These are phyloP conservation scores for Cyprinella venusta DNA, from an alignment of 2,797 vertebrate genomes.

Conservation along the genomic window DNA sequence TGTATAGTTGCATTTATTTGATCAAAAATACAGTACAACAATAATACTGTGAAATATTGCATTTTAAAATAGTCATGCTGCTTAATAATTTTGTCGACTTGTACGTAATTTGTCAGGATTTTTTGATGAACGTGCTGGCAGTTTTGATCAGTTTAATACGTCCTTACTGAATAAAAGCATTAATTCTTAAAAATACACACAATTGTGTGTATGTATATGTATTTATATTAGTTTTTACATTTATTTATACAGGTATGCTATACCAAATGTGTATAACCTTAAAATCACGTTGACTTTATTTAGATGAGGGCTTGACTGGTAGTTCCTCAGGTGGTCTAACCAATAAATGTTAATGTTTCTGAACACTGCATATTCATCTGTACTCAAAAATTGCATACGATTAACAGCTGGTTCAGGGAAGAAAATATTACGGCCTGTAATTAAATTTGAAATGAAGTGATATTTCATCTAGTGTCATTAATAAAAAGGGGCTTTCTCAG, in stretches of 20 bases:
- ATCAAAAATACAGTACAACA: not conserved
- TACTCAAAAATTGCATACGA: conserved; percentile 65
- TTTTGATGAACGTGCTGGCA: not conserved
- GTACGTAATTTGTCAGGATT: not conserved
- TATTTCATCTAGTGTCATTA: conserved; percentile 82
- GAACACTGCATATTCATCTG: conserved; percentile 72
- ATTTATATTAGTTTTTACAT: no score
- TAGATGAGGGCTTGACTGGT: conserved; percentile 61
- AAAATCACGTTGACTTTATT: not conserved
- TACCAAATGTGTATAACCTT: no score
- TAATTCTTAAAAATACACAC: no score
- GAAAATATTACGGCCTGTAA: conserved; percentile 80
- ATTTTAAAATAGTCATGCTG: not conserved
- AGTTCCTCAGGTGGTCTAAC: conserved; percentile 60
- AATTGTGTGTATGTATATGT: not conserved
- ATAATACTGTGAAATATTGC: not conserved
- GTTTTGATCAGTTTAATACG: not conserved
- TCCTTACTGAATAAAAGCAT: not conserved
- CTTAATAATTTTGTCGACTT: not conserved
- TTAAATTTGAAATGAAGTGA: conserved; percentile 85
- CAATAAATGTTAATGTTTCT: conserved; percentile 75
- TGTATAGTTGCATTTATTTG: no score
- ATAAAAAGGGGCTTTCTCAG: conserved; percentile 74
- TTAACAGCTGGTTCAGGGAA: conserved; percentile 74
- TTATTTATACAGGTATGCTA: not conserved